A percentile compares a stretch with the other conserved stretches of the same genome.
Conservation (phyloP, 2,797 vertebrate species). For the Enteromius treurensis region DNA sequence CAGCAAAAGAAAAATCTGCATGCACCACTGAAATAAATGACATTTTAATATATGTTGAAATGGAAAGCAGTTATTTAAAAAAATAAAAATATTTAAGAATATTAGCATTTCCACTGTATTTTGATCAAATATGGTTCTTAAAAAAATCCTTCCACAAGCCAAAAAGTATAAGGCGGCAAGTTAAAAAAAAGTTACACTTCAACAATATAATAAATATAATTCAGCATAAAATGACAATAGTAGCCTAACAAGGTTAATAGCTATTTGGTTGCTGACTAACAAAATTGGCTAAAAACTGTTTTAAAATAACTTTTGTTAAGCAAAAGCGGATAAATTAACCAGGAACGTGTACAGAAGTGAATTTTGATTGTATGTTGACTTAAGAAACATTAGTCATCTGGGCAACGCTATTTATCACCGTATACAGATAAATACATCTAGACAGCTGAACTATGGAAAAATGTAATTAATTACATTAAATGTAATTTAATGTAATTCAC, state of each 20-base stretch:
- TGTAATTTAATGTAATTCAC: not conserved
- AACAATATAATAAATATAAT: not conserved
- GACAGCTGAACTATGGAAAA: not conserved
- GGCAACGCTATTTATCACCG: not conserved
- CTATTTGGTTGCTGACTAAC: not conserved
- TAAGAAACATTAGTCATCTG: not conserved
- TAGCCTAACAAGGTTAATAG: not conserved
- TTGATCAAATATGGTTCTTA: not conserved
- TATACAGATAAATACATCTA: not conserved
- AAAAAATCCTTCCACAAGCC: not conserved
- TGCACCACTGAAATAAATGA: too few species aligned
- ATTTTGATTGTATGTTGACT: not conserved
- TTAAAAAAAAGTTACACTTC: not conserved
- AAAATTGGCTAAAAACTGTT: not conserved
- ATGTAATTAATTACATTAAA: not conserved
- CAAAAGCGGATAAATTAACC: not conserved
- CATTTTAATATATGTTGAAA: not conserved
- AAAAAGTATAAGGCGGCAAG: not conserved
- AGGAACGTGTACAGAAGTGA: not conserved
- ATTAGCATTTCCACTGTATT: not conserved
- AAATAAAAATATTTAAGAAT: not conserved
- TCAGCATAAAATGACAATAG: not conserved
- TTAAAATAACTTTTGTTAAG: not conserved
- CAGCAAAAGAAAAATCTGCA: too few species aligned
- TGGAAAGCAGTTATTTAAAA: not conserved